Conservation (phyloP, 1,140 invertebrate genomes). For the Archegozetes longisetosus region DNA sequence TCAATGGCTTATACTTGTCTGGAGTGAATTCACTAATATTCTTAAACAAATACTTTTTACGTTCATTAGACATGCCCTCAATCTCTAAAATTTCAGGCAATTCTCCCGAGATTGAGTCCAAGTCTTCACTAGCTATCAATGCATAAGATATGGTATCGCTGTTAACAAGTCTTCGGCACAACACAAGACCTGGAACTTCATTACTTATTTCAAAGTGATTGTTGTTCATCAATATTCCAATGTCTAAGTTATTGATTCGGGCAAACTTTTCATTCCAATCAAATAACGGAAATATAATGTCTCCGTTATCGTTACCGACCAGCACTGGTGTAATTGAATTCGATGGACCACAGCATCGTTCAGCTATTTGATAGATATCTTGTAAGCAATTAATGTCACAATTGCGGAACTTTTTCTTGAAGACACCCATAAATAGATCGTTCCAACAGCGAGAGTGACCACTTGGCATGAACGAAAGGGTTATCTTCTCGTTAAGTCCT, state of each 20-base stretch:
- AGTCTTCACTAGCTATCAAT: neutral
- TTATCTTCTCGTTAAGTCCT: neutral
- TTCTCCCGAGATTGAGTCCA: neutral
- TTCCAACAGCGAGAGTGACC: conserved; percentile 9
- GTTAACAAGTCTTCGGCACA: neutral
- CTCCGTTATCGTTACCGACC: conserved; percentile 4
- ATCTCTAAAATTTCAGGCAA: neutral
- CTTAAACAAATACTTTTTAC: neutral
- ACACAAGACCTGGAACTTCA: conserved; percentile 3
- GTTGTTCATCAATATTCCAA: neutral
- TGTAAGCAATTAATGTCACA: neutral
- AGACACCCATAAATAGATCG: conserved; percentile 8
- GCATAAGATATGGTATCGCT: neutral
- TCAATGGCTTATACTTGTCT: neutral
- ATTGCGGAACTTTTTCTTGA: conserved; percentile 8
- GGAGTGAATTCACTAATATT: neutral
- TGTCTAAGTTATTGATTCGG: neutral
- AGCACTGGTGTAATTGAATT: neutral
- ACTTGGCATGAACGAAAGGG: neutral
- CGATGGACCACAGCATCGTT: neutral
- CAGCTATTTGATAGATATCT: neutral
- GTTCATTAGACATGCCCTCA: conserved; percentile 3
- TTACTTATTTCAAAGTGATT: conserved; percentile 8
- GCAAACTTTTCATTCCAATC: conserved; percentile 1
- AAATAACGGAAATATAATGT: neutral